Evolutionary conservation across 2,888 invertebrate genomes (phyloP).

Genomic region (Campoplex capitator): DNA sequence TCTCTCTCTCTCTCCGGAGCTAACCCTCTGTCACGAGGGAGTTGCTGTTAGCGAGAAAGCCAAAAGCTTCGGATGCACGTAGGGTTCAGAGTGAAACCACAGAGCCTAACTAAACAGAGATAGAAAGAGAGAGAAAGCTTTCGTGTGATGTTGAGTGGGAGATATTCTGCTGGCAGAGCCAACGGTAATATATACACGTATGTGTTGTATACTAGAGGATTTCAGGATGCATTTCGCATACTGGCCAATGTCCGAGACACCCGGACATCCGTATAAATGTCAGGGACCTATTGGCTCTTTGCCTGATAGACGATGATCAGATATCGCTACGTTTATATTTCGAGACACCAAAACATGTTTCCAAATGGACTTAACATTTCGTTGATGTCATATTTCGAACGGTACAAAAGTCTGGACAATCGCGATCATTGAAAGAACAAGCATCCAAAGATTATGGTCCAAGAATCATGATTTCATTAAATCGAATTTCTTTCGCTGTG

Average conservation of each 20-base stretch:
- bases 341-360: background rate
- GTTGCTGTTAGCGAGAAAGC: constrained; percentile 64
- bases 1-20: constrained; percentile 20
- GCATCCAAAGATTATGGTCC: no score
- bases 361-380: background rate
- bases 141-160: constrained; percentile 17
- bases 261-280: constrained; percentile 35
- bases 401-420: background rate
- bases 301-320: background rate
- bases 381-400: background rate
- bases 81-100: constrained; percentile 15
- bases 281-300: constrained; percentile 40
- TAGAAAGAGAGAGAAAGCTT: constrained; percentile 23
- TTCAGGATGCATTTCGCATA: constrained; percentile 79
- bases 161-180: constrained; percentile 15
- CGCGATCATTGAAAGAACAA: no score
- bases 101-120: constrained; percentile 43
- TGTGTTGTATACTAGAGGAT: constrained; percentile 1
- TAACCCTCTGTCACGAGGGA: constrained; percentile 47
- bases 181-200: constrained; percentile 32
- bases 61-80: constrained; percentile 37
- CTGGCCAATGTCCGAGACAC: constrained; percentile 66
- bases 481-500: background rate
- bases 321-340: constrained; percentile 2
- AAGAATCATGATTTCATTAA: background rate